Evolutionary conservation across 2,888 invertebrate genomes (phyloP).

Genomic region (Carcina quercana): DNA sequence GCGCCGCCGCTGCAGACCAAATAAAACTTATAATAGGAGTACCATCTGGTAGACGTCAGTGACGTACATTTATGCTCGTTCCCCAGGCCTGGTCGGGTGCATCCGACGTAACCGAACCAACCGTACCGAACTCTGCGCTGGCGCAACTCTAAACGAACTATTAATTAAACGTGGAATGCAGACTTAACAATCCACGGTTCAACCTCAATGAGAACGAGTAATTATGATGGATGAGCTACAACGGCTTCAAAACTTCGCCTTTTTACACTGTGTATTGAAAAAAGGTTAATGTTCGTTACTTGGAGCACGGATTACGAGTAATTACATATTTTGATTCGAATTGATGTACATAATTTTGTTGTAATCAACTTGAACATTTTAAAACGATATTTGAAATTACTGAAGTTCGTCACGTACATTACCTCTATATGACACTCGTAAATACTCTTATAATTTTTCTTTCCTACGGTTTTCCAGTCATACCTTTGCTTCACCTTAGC

Average conservation of each 20-base stretch:
- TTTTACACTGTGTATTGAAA: not conserved
- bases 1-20: constrained; percentile 9
- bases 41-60: constrained; percentile 12
- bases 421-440: too few relatives aligned
- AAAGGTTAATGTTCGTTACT: not conserved
- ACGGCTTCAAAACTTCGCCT: constrained; percentile 1
- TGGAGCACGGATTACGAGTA: constrained; percentile 1
- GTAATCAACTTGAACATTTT: too few relatives aligned
- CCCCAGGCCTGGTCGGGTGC: constrained; percentile 3
- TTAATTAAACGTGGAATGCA: constrained; percentile 20
- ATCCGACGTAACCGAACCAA: constrained; percentile 3
- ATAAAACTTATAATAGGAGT: too few relatives aligned
- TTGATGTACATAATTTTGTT: too few relatives aligned
- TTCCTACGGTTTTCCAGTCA: too few relatives aligned
- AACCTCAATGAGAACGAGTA: constrained; percentile 7
- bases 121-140: constrained; percentile 7
- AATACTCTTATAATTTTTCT: too few relatives aligned
- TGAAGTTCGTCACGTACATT: too few relatives aligned
- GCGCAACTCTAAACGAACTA: constrained; percentile 12
- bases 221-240: constrained; percentile 11
- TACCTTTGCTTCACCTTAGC: too few relatives aligned
- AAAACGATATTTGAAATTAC: too few relatives aligned
- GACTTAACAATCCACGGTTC: constrained; percentile 9
- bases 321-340: too few relatives aligned
- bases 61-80: constrained; percentile 9